A percentile compares a stretch with the other conserved stretches of the same genome.
Evolutionary conservation across 2,888 invertebrate genomes (phyloP).

Genomic region (Podabrus alpinus): DNA sequence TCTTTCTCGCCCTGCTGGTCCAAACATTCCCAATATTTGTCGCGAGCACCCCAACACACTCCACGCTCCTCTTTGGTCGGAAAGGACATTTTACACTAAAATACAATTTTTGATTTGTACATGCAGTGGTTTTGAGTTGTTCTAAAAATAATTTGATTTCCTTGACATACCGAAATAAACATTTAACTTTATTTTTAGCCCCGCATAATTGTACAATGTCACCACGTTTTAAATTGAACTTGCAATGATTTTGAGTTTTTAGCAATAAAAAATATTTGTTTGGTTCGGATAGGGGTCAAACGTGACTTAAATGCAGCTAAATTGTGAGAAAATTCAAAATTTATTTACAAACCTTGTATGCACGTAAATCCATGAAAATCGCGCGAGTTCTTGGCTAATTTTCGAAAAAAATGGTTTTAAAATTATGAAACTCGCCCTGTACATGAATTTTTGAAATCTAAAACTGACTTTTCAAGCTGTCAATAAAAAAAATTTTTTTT

Average conservation of each 20-base stretch:
- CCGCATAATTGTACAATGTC: background rate
- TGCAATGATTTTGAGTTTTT: background rate
- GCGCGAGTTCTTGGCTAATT: too few species aligned
- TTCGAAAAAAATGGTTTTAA: too few species aligned
- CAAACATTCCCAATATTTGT: conserved; percentile 89
- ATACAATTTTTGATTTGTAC: background rate
- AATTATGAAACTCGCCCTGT: too few species aligned
- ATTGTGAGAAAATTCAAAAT: too few species aligned
- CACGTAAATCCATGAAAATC: background rate
- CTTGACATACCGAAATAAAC: conserved; percentile 31
- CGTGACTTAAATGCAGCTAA: too few species aligned
- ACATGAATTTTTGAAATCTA: too few species aligned
- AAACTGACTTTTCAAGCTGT: too few species aligned
- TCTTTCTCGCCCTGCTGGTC: conserved; percentile 69
- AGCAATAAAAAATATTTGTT: background rate
- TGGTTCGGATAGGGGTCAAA: background rate
- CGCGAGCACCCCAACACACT: conserved; percentile 84
- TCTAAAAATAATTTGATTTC: conserved; percentile 31
- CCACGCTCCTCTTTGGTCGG: conserved; percentile 78
- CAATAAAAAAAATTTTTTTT: too few species aligned
- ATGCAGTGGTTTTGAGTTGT: background rate
- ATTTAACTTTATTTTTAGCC: background rate
- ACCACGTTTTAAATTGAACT: background rate
- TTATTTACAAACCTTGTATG: background rate
- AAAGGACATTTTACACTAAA: conserved; percentile 69